Percentiles rank a stretch among this genome's conserved stretches.
phyloP scores from a whole-genome alignment of 2,797 vertebrate species.

The Protonibea diacanthus region DNA sequence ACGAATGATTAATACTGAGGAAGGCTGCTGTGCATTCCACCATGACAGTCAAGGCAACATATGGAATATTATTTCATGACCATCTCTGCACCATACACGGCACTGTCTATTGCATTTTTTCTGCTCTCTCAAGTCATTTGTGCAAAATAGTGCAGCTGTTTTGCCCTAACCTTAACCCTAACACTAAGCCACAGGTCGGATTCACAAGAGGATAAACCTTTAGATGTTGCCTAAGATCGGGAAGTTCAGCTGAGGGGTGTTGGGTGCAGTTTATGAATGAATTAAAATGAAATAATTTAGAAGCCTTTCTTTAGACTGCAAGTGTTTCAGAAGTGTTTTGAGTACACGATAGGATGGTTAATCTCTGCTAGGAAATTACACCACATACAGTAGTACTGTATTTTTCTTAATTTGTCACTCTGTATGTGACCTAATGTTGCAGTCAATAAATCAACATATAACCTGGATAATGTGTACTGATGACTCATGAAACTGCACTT shows the following conservation, averaged over 20 bases:
- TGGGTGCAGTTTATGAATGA: background rate
- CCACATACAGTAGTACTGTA: conserved; percentile 6
- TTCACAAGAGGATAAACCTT: conserved; percentile 8
- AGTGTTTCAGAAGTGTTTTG: background rate
- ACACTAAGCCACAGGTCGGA: background rate
- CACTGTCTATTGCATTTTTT: background rate
- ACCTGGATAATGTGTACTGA: conserved; percentile 11
- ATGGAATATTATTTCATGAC: conserved; percentile 28
- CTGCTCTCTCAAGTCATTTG: background rate
- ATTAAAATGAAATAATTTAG: background rate
- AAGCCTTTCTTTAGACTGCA: background rate
- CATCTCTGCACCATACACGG: background rate
- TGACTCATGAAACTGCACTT: background rate
- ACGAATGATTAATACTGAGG: conserved; percentile 43
- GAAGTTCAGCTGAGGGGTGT: background rate
- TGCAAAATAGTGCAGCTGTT: background rate
- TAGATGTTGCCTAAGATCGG: background rate
- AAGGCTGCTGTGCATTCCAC: conserved; percentile 47
- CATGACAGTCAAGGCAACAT: conserved; percentile 46
- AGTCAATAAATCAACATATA: conserved; percentile 30
- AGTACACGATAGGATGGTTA: background rate
- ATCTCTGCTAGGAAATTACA: background rate
- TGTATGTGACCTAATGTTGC: conserved; percentile 25
- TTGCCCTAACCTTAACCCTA: too few relatives aligned
- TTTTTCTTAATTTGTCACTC: conserved; percentile 17